phyloP scores from a whole-genome alignment of 2,113 vertebrate species.

The Grantiella picta region DNA sequence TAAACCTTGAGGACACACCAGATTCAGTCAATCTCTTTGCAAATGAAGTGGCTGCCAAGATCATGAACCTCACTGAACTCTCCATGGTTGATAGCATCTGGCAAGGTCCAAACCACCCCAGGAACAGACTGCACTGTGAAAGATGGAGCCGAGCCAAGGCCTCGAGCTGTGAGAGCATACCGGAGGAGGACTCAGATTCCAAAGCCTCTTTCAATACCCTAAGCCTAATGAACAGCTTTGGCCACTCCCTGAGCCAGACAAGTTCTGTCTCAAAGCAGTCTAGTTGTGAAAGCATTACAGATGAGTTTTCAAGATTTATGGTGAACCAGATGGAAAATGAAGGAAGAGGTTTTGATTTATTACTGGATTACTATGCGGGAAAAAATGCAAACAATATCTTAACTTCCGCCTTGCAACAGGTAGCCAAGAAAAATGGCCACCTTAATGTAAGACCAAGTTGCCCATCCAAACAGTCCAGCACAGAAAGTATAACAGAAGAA shows the following conservation, averaged over 20 bases:
- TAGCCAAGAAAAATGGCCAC: constrained; percentile 83
- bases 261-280: constrained; percentile 97
- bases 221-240: constrained; percentile 77
- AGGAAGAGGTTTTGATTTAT: constrained; percentile 90
- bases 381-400: constrained; percentile 93
- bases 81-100: constrained; percentile 85
- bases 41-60: constrained; percentile 90
- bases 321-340: constrained; percentile 98
- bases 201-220: constrained; percentile 75
- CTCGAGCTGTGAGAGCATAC: constrained; percentile 95
- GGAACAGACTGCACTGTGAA: constrained; percentile 87
- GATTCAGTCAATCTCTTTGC: constrained; percentile 89
- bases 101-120: constrained; percentile 79
- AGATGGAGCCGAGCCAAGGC: constrained; percentile 88
- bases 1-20: constrained; percentile 85
- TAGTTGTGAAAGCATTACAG: constrained; percentile 96
- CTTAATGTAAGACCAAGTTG: constrained; percentile 85
- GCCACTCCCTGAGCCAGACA: constrained; percentile 87
- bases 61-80: constrained; percentile 91
- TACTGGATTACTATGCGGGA: constrained; percentile 95
- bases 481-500: constrained; percentile 96
- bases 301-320: constrained; percentile 98
- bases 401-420: constrained; percentile 88
- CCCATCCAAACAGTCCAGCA: constrained; percentile 96
- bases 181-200: constrained; percentile 84